Conservation (phyloP, 64 coral and sea anemone species). For the Montipora capricornis region DNA sequence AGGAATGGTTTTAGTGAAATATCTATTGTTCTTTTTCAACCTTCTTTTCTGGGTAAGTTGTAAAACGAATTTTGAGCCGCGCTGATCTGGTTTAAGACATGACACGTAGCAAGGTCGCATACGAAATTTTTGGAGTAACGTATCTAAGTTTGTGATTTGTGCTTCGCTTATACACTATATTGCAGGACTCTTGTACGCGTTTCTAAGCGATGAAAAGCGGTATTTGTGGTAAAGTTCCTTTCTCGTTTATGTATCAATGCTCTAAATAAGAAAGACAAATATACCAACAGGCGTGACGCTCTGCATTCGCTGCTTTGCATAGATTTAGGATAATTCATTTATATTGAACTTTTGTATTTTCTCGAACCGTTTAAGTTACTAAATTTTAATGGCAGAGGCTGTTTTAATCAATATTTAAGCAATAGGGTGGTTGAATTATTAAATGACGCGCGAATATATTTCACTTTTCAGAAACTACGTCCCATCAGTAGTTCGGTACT, state of each 20-base stretch:
- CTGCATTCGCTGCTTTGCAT: neutral
- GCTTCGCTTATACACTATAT: neutral
- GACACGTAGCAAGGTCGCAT: neutral
- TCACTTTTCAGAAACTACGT: too few relatives aligned
- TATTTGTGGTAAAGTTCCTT: neutral
- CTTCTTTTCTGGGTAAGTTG: conserved; percentile 91
- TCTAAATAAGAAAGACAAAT: too few relatives aligned
- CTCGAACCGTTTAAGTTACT: neutral
- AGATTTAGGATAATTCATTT: neutral
- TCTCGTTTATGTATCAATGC: neutral
- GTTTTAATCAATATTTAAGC: neutral
- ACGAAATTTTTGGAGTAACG: neutral
- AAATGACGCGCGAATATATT: too few relatives aligned
- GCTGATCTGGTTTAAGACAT: neutral
- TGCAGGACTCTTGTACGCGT: neutral
- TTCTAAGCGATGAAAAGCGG: neutral
- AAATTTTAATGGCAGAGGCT: neutral
- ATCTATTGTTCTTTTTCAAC: conserved; percentile 91
- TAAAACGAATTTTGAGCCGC: neutral
- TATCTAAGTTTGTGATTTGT: conserved; percentile 1
- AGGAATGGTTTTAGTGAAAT: conserved; percentile 91
- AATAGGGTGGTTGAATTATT: neutral
- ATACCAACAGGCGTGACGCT: neutral
- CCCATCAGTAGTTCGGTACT: too few relatives aligned
- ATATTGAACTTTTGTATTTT: neutral